Percentiles rank a stretch among this genome's conserved stretches.
Conservation (phyloP, 2,797 vertebrate species). For the Enteromius paludinosus region DNA sequence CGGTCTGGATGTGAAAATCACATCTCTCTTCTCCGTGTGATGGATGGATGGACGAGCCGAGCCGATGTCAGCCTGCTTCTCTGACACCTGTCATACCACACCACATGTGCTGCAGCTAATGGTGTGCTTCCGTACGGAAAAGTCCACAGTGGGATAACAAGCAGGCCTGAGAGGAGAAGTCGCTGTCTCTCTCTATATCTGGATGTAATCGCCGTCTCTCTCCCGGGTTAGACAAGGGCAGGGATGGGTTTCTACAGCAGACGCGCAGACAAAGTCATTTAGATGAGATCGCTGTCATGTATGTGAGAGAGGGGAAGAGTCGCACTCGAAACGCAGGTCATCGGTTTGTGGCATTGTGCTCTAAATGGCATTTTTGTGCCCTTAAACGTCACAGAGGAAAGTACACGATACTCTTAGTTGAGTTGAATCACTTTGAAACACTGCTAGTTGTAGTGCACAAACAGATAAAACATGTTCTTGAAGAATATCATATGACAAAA, state of each 20-base stretch:
- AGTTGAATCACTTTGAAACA: background rate
- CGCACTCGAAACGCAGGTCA: conserved; percentile 32
- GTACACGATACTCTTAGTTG: background rate
- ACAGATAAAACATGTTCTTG: too few relatives aligned
- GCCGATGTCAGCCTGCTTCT: conserved; percentile 28
- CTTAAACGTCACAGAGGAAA: background rate
- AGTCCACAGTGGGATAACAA: conserved; percentile 31
- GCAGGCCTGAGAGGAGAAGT: conserved; percentile 24
- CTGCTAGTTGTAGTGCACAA: background rate
- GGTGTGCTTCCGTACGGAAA: conserved; percentile 31
- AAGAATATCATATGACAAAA: too few relatives aligned
- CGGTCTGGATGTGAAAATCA: background rate
- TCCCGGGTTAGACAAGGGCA: conserved; percentile 22
- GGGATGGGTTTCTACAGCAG: conserved; percentile 21
- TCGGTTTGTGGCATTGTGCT: conserved; percentile 2
- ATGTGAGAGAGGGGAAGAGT: conserved; percentile 56
- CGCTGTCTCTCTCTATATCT: conserved; percentile 21
- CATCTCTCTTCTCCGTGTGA: conserved; percentile 13
- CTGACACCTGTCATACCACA: conserved; percentile 46
- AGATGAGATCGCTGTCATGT: conserved; percentile 66
- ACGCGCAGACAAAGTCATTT: conserved; percentile 28
- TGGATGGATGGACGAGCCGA: conserved; percentile 39
- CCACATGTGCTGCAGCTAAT: conserved; percentile 40
- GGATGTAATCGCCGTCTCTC: conserved; percentile 31
- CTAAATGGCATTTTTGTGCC: background rate